Conservation (phyloP, 92 coral and sea anemone genomes). For the Phymanthus crucifer region DNA sequence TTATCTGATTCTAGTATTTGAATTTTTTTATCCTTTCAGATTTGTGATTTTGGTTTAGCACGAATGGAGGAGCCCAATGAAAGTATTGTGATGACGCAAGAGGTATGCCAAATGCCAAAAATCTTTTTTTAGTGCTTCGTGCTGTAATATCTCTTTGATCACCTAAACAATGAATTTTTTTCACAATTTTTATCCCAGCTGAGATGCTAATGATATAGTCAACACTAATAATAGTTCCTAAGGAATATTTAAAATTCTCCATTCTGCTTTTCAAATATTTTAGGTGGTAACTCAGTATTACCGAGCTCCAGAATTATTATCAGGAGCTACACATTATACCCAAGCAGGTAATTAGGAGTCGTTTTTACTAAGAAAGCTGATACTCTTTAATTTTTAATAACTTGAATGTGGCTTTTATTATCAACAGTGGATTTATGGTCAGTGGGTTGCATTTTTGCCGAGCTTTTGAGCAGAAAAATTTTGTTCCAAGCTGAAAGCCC, state of each 20-base stretch:
- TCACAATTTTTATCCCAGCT: no score
- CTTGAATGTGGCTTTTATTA: neutral
- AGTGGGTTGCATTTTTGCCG: constrained; percentile 99
- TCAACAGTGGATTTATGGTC: constrained; percentile 97
- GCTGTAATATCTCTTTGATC: no score
- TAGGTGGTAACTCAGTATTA: constrained; percentile 99
- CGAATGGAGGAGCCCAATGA: constrained; percentile 89
- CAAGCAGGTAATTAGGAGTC: constrained; percentile 70
- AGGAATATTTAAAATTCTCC: neutral
- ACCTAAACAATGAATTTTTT: no score
- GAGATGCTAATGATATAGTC: no score
- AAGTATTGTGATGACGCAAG: constrained; percentile 89
- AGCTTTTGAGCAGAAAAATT: constrained; percentile 92
- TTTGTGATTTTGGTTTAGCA: constrained; percentile 99
- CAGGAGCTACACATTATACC: constrained; percentile 93
- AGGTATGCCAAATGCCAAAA: no score
- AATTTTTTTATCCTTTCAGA: constrained; percentile 36
- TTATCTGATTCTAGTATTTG: no score
- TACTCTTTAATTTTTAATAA: neutral
- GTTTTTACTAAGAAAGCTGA: no score
- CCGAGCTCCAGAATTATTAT: constrained; percentile 96
- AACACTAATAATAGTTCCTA: no score
- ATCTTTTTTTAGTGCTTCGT: no score
- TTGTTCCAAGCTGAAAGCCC: constrained; percentile 97
- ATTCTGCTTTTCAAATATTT: neutral